A percentile compares a stretch with the other conserved stretches of the same genome.
These are phyloP conservation scores for Ailuropoda melanoleuca DNA, from an alignment of 2,113 vertebrate genomes.

Conservation along the genomic window DNA sequence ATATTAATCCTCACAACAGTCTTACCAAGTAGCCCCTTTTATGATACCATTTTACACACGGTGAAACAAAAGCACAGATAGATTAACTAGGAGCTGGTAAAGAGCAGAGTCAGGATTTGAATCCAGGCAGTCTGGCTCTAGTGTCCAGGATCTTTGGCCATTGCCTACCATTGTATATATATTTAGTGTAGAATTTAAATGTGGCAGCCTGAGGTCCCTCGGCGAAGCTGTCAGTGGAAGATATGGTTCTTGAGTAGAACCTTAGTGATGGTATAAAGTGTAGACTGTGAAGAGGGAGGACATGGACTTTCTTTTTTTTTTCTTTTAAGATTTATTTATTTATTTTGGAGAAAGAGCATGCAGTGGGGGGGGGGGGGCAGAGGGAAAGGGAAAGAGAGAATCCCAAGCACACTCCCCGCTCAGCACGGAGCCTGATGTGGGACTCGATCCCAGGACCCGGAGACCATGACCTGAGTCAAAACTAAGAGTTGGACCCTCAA, in stretches of 20 bases:
- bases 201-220: not conserved
- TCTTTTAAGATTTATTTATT: not conserved
- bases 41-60: not conserved
- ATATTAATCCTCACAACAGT: not conserved
- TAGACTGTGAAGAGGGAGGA: not conserved
- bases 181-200: not conserved
- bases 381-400: not conserved
- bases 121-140: not conserved
- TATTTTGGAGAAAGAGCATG: not conserved
- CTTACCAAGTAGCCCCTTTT: not conserved
- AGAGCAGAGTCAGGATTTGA: not conserved
- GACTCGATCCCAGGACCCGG: not conserved
- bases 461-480: not conserved
- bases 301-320: not conserved
- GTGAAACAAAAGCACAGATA: not conserved
- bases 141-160: not conserved
- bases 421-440: not conserved
- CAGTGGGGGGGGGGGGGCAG: not conserved
- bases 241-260: not conserved
- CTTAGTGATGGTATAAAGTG: not conserved
- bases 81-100: not conserved
- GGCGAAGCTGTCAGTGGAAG: not conserved
- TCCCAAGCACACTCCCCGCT: not conserved
- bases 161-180: not conserved
- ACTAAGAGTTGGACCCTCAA: not conserved